Percentiles rank a stretch among this genome's conserved stretches.
Evolutionary conservation across 2,113 vertebrate genomes (phyloP).

Genomic region (Phylloscopus trochilus): DNA sequence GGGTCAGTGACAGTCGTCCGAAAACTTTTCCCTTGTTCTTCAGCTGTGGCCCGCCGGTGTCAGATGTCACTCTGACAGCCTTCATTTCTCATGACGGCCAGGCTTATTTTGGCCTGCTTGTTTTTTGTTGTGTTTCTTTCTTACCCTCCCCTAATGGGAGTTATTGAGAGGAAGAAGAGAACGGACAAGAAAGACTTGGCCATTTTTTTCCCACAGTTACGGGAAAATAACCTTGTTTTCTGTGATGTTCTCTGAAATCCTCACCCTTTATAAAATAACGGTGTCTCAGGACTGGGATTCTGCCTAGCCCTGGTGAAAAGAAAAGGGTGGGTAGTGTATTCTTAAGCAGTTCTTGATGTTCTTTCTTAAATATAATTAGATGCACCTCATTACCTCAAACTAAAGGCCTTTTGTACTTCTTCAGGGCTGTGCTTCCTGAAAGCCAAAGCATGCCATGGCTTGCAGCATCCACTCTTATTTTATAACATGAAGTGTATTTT

Average conservation of each 20-base stretch:
- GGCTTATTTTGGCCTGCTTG: constrained; percentile 59
- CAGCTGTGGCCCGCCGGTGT: constrained; percentile 77
- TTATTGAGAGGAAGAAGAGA: constrained; percentile 54
- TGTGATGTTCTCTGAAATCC: constrained; percentile 85
- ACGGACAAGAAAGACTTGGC: constrained; percentile 54
- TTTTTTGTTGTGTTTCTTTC: constrained; percentile 30
- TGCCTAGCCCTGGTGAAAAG: constrained; percentile 68
- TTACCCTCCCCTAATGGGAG: constrained; percentile 53
- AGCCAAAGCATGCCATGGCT: constrained; percentile 17
- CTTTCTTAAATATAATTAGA: constrained; percentile 80
- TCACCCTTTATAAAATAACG: constrained; percentile 79
- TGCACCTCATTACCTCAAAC: constrained; percentile 77
- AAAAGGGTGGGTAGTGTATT: constrained; percentile 49
- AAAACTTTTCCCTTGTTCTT: constrained; percentile 81
- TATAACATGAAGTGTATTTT: constrained; percentile 45
- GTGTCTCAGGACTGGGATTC: constrained; percentile 50
- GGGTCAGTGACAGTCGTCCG: constrained; percentile 77
- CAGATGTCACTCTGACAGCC: constrained; percentile 76
- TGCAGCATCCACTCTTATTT: constrained; percentile 38
- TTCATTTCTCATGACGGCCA: constrained; percentile 81
- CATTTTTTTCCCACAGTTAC: constrained; percentile 80
- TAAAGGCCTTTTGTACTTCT: constrained; percentile 76
- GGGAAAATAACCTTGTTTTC: constrained; percentile 92
- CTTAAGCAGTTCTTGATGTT: constrained; percentile 69
- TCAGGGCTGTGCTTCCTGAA: constrained; percentile 63